Conservation (phyloP, 2,797 vertebrate species). For the Enteromius fasciolatus region DNA sequence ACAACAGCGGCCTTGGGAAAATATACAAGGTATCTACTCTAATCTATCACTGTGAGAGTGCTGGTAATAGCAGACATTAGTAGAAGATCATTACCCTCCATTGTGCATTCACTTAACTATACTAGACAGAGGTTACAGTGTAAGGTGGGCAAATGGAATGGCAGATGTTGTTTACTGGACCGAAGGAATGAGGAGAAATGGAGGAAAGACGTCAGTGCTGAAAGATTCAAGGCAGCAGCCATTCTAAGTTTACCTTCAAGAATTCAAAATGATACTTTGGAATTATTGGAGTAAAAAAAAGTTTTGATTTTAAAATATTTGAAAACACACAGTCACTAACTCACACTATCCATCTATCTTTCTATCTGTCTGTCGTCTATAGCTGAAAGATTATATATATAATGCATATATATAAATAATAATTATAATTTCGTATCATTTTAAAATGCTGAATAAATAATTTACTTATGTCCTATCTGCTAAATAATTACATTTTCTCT, state of each 20-base stretch:
- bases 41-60: slow-evolving; percentile 60
- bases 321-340: not conserved
- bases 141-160: slow-evolving; percentile 62
- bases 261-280: not conserved
- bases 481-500: not conserved
- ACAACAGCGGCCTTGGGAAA: slow-evolving; percentile 57
- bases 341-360: not conserved
- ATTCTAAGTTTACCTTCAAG: slow-evolving; percentile 27
- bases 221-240: slow-evolving; percentile 32
- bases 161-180: slow-evolving; percentile 66
- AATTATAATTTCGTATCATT: not conserved
- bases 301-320: slow-evolving; percentile 8
- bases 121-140: slow-evolving; percentile 63
- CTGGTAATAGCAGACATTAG: slow-evolving; percentile 66
- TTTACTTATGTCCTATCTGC: not conserved
- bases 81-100: slow-evolving; percentile 67
- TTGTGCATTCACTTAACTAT: slow-evolving; percentile 67
- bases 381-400: too few species aligned
- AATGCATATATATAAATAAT: too few species aligned
- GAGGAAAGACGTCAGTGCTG: slow-evolving; percentile 40
- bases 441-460: not conserved
- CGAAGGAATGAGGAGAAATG: slow-evolving; percentile 58
- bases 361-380: not conserved
- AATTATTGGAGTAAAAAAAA: not conserved
- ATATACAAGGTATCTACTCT: slow-evolving; percentile 59